Conservation (phyloP, 1,140 invertebrate species). For the Lasioglossum albipes region DNA sequence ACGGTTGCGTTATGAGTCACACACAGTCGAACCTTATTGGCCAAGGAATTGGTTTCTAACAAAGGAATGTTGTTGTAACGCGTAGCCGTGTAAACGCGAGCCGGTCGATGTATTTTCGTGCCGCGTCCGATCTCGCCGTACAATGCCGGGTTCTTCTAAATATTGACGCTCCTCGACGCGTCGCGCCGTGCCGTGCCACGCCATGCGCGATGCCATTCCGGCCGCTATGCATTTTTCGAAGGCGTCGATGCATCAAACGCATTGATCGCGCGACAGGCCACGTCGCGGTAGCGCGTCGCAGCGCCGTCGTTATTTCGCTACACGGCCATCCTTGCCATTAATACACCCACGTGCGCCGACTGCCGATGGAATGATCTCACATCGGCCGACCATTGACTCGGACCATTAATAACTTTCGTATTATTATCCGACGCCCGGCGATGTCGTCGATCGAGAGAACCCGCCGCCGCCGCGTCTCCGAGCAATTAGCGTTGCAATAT, state of each 20-base stretch:
- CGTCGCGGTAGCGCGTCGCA: too few relatives aligned
- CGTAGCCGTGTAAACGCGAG: constrained; percentile 30
- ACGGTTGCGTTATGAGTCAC: constrained; percentile 67
- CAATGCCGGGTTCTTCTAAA: not conserved
- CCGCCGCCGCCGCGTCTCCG: too few relatives aligned
- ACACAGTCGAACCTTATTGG: constrained; percentile 64
- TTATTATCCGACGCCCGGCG: too few relatives aligned
- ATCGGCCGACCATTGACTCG: constrained; percentile 33
- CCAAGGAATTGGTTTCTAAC: constrained; percentile 72
- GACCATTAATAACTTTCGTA: too few relatives aligned
- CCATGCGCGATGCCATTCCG: too few relatives aligned
- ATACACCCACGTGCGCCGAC: not conserved
- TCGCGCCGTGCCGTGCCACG: too few relatives aligned
- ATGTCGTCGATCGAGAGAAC: too few relatives aligned
- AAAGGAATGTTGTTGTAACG: constrained; percentile 73
- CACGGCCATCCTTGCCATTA: constrained; percentile 6
- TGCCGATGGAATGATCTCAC: constrained; percentile 40
- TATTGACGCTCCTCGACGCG: not conserved
- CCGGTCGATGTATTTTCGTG: constrained; percentile 1
- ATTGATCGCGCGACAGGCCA: not conserved
- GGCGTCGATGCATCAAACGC: not conserved
- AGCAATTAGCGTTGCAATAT: too few relatives aligned
- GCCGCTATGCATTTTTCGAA: too few relatives aligned
- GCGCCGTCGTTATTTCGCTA: too few relatives aligned
- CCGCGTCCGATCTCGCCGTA: not conserved